Percentiles rank a stretch among this genome's conserved stretches.
Evolutionary conservation across 1,140 invertebrate species (phyloP).

Genomic region (Scaptomyza pallida): DNA sequence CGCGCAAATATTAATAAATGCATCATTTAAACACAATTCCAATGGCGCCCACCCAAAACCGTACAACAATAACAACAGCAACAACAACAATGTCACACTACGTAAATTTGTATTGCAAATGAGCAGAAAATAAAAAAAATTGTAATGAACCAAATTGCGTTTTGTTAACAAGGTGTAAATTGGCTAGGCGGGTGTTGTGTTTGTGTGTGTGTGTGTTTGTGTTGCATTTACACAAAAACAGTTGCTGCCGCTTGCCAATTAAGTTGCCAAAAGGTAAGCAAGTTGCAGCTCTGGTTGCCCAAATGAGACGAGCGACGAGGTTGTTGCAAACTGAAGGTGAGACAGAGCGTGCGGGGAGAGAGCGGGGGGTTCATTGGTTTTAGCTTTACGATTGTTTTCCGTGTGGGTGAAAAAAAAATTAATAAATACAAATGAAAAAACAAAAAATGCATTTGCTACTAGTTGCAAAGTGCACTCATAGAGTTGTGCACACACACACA

Average conservation of each 20-base stretch:
- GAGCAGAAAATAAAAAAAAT: constrained; percentile 8
- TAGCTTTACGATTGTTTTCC: constrained; percentile 12
- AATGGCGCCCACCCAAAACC: constrained; percentile 48
- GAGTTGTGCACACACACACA: neutral
- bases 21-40: constrained; percentile 22
- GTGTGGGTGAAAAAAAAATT: constrained; percentile 26
- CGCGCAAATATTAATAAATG: neutral
- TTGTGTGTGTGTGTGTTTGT: too few species aligned
- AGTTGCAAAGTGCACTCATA: constrained; percentile 31
- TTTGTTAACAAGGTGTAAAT: constrained; percentile 73
- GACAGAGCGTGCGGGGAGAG: neutral
- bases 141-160: neutral
- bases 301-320: constrained; percentile 15
- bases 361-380: neutral
- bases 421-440: too few species aligned
- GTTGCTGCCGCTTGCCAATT: constrained; percentile 34
- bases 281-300: constrained; percentile 49
- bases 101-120: constrained; percentile 43
- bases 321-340: neutral
- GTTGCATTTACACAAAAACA: constrained; percentile 6
- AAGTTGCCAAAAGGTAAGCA: constrained; percentile 57
- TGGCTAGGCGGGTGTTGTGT: constrained; percentile 57
- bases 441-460: constrained; percentile 33
- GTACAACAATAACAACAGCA: constrained; percentile 35
- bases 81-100: constrained; percentile 31